Base-by-base conservation (phyloP, 2,888 invertebrate species). In the Drosophila stalkeri region DNA sequence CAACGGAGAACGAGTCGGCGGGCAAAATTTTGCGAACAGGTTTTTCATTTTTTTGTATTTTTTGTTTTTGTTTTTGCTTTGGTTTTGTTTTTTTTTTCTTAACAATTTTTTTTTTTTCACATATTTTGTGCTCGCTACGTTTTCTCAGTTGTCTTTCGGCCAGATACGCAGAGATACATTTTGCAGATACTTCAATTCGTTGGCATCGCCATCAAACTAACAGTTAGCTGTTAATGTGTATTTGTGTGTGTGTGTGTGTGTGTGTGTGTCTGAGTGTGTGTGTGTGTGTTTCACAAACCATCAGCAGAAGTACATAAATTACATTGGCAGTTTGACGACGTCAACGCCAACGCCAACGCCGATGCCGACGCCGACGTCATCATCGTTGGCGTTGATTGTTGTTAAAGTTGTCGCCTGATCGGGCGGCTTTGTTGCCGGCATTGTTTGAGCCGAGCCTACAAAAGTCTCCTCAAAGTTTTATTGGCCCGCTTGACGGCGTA, bases 251-350 rank as follows among this genome's bases (percentile, higher is more conserved):
- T 52, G 51, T 27, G 16, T 18, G 16, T 27, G 35, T 37, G 33
- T 37, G n/a, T 43, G 18, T 65, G 64, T 55, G 54, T 39, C n/a
- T 44, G 31, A 43, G 46, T 44, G 55, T 52, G 46, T 57, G 43
- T 67, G 43, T 56, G 60, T 49, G 57, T 64, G 63, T 72, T 77
- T 81, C 76, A 76, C 78, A 89, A 81, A 75, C 66, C 72, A 76
- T 59, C 81, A 57, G 39, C 71, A 46, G 59, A 71, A 81, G 87
- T 86, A 89, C 81, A 84, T 84, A 88, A 84, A 88, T 88, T 86
- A 88, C 83, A 88, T 86, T 88, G 83, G 78, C 82, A 79, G 82
- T 65, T 87, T 73, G 78, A 76, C 87, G 80, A 71, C 65, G 69
- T 51, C 61, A 35, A 31, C 49, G 46, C 0, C 51, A 39, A 72